These are phyloP conservation scores for Pipistrellus pygmaeus DNA, from an alignment of 2,797 vertebrate species.

Conservation along the genomic window DNA sequence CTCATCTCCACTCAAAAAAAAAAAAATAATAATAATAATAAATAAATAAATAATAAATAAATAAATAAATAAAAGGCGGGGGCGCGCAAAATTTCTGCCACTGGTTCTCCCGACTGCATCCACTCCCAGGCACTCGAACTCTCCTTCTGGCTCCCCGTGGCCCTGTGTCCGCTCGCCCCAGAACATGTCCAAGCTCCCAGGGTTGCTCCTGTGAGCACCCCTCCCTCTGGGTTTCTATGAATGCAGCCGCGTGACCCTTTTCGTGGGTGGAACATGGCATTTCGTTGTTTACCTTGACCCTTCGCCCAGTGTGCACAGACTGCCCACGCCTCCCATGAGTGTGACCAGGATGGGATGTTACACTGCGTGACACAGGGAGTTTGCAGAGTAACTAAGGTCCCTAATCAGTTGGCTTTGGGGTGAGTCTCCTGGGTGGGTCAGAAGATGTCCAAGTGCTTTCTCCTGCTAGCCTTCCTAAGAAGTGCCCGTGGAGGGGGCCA, in stretches of 20 bases:
- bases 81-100: background rate
- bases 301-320: rapidly evolving
- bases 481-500: rapidly evolving
- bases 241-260: no score
- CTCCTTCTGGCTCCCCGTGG: background rate
- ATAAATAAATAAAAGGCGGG: no score
- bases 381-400: background rate
- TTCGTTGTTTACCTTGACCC: no score
- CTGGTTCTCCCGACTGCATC: rapidly evolving
- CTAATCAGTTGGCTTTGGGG: background rate
- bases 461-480: no score
- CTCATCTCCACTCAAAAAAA: background rate
- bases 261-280: no score
- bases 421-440: background rate
- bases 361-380: background rate
- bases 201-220: background rate
- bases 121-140: background rate
- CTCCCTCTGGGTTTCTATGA: background rate
- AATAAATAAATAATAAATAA: no score
- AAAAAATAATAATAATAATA: no score
- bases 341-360: background rate
- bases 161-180: background rate
- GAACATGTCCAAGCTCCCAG: background rate
- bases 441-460: background rate
- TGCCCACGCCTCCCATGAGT: no score